phyloP scores from a whole-genome alignment of 2,797 vertebrate genomes.

The Cryptoblepharus egeriae region DNA sequence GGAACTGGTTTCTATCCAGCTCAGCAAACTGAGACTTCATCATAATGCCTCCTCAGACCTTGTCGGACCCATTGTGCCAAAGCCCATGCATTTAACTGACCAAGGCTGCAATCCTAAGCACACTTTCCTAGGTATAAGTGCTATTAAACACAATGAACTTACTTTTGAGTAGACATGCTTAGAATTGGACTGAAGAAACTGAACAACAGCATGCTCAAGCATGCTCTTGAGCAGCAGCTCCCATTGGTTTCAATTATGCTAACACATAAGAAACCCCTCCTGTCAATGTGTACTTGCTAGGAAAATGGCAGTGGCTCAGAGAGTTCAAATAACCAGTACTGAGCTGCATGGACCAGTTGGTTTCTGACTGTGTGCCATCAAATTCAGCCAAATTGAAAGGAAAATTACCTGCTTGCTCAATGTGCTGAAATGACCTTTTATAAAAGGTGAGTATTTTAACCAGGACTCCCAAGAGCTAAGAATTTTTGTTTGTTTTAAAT shows the following conservation, averaged over 20 bases:
- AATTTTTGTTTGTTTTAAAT: background rate
- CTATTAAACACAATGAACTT: too few relatives aligned
- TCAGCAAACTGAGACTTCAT: background rate
- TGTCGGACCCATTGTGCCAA: too few relatives aligned
- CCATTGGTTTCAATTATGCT: background rate
- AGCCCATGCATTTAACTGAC: too few relatives aligned
- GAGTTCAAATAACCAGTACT: background rate
- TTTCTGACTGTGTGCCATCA: slow-evolving; percentile 3
- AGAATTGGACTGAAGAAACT: too few relatives aligned
- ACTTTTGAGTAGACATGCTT: too few relatives aligned
- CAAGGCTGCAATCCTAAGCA: too few relatives aligned
- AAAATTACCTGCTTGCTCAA: slow-evolving; percentile 26
- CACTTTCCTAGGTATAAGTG: too few relatives aligned
- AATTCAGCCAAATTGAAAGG: background rate
- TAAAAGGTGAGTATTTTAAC: slow-evolving; percentile 19
- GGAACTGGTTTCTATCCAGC: background rate
- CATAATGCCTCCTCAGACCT: background rate
- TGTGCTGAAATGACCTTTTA: slow-evolving; percentile 22
- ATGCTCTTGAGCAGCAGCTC: background rate
- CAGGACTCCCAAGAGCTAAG: slow-evolving; percentile 14
- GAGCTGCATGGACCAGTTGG: slow-evolving; percentile 1
- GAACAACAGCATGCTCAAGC: background rate
- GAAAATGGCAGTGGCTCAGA: slow-evolving; percentile 1
- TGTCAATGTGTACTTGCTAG: background rate
- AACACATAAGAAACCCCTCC: background rate